These are phyloP conservation scores for Scomber scombrus DNA, from an alignment of 2,113 vertebrate species.

Conservation along the genomic window DNA sequence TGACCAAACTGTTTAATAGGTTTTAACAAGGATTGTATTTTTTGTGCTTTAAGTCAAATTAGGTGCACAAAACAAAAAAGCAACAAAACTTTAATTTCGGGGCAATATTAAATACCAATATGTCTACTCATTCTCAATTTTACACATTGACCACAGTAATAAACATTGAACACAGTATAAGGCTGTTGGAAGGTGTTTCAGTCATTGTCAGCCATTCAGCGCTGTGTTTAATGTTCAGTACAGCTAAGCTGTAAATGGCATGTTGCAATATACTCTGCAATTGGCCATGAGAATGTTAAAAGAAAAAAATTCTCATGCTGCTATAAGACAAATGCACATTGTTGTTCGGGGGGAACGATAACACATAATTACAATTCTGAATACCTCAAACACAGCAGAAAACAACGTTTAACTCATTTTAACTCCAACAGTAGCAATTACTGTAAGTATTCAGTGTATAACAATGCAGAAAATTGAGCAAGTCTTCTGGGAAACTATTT, in stretches of 20 bases:
- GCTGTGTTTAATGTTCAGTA: neutral
- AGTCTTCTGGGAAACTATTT: constrained; percentile 68
- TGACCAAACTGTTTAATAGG: neutral
- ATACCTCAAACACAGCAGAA: constrained; percentile 57
- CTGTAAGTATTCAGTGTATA: constrained; percentile 24
- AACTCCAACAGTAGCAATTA: constrained; percentile 64
- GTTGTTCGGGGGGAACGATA: constrained; percentile 42
- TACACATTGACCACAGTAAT: neutral
- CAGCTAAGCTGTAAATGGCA: neutral
- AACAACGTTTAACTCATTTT: constrained; percentile 71
- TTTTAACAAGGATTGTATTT: neutral
- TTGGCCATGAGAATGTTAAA: constrained; percentile 61
- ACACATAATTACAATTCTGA: constrained; percentile 53
- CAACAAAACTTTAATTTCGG: no score
- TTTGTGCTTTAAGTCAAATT: neutral
- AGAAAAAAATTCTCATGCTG: constrained; percentile 65
- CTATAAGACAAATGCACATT: constrained; percentile 60
- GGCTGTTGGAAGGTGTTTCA: neutral
- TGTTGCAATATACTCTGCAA: neutral
- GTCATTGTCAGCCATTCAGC: neutral
- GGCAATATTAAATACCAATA: no score
- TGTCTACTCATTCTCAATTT: no score
- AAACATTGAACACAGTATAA: neutral
- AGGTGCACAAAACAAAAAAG: no score
- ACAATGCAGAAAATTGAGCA: constrained; percentile 26